Evolutionary conservation across 2,113 vertebrate genomes (phyloP), one percentile per base, ranked within the genome.

Genomic region (Chaenocephalus aceratus): DNA sequence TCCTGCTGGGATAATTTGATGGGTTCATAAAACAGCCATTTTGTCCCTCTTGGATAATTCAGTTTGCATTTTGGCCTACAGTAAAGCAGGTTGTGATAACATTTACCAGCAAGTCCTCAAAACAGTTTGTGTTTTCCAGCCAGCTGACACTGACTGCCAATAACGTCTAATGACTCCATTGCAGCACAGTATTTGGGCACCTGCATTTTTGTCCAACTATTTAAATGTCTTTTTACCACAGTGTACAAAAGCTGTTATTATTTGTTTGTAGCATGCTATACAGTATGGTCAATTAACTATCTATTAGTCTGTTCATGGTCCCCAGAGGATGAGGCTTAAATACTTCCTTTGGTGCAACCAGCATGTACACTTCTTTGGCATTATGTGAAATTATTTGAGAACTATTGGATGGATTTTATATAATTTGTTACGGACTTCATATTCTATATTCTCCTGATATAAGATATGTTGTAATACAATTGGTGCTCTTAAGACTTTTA

Each of bases 1-100:
- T 73, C 78, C 52, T 71, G 69, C 60, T 74, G 65, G 60, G 58
- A 60, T 74, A 70, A 73, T 87, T 79, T 79, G 36, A 79, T 61
- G 49, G 49, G 54, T 57, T 83, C 52, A 64, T 69, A 48, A 67
- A 77, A 77, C 56, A 77, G 21, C 71, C 49, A 8, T 64, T 66
- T 54, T 61, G 21, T 61, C 80, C 12, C 13, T 79, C 53, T 60
- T 72, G 72, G 68, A 77, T 64, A 51, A 57, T 63, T 68, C 36
- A 52, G 9, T 11, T 5, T 64, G 49, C 0, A 69, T 87, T 80
- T 73, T 72, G 62, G 68, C 75, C 49, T 78, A 53, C 63, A 74
- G 65, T 71, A 44, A 71, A 67, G 36, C 46, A 65, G 77, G 36
- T 73, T 82, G 53, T 71, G 30, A 46, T 58, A 80, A 79, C 46